Conservation (phyloP, 2,888 invertebrate species). For the Hybos culiciformis region DNA sequence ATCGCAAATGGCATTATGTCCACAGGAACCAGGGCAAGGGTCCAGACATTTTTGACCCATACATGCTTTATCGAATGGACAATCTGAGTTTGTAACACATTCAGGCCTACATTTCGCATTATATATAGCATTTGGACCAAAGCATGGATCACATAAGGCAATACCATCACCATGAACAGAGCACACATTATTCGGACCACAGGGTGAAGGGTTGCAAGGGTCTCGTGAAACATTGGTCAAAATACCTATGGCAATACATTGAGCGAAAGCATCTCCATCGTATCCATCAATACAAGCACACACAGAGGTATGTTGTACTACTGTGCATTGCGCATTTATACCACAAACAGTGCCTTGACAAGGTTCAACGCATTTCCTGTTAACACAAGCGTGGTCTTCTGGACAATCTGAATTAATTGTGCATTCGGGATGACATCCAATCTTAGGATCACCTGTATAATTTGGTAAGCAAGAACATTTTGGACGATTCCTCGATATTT, state of each 20-base stretch:
- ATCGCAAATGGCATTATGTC: constrained; percentile 54
- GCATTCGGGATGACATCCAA: constrained; percentile 66
- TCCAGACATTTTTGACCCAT: constrained; percentile 58
- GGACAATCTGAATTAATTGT: constrained; percentile 71
- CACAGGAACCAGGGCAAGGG: constrained; percentile 69
- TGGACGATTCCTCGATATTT: constrained; percentile 51
- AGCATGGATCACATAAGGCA: constrained; percentile 67
- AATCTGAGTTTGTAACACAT: constrained; percentile 68
- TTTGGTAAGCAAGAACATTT: constrained; percentile 65
- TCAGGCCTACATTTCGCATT: constrained; percentile 69
- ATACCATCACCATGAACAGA: constrained; percentile 58
- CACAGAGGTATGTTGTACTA: constrained; percentile 68
- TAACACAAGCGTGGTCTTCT: constrained; percentile 57
- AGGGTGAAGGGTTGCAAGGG: constrained; percentile 68
- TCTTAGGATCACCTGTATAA: constrained; percentile 64
- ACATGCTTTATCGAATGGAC: constrained; percentile 64
- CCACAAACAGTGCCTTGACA: constrained; percentile 65
- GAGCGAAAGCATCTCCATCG: constrained; percentile 66
- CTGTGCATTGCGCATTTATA: constrained; percentile 63
- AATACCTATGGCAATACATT: constrained; percentile 47
- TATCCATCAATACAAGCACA: constrained; percentile 66
- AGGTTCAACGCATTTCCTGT: constrained; percentile 60
- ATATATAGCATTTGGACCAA: constrained; percentile 49
- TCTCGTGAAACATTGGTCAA: constrained; percentile 47
- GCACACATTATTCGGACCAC: constrained; percentile 53